Base-by-base conservation (phyloP, 2,797 vertebrate species). In the Rhabdophis nuchalis region DNA sequence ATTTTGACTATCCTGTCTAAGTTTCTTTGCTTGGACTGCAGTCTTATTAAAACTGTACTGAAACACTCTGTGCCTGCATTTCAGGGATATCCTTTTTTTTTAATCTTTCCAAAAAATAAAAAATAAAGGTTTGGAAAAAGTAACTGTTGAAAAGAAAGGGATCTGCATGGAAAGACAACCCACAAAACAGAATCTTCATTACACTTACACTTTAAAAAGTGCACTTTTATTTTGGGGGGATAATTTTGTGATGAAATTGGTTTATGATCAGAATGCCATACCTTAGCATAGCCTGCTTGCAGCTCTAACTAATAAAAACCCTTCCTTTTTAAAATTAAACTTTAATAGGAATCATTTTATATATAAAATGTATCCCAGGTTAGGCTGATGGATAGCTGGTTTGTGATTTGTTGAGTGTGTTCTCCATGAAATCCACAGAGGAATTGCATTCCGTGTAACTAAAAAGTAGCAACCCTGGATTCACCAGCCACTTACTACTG, bases 391-490 rank as follows among this genome's bases (percentile, higher is more conserved):
- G 97, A 97, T 98, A 96, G 97, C 96, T 97, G 97, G 96, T 96
- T 96, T 97, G 97, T 97, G 97, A 97, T 97, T 97, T 97, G 96
- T 97, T 97, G 97, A 97, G 97, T 97, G 96, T 97, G 96, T 95
- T 97, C 96, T 96, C 96, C 96, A 95, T 96, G 97, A 96, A 97
- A 97, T 96, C 97, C 97, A 97, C 96, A 86, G 95, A 97, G 93
- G 94, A 97, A 94, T 97, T 97, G 97, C 97, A 97, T 98, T 98
- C 97, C 96, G 96, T 97, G 98, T 98, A 97, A 97, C 97, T 96
- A 96, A 97, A 97, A 98, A 96, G 96, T 96, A 96, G 97, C 98
- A 97, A 97, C 97, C 97, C 98, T 98, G 97, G 98, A 96, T 97
- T 97, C 97, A 96, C 96, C 96, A 96, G 96, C 97, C 97, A 96